These are phyloP conservation scores for Drosophila peninsularis DNA, from an alignment of 2,888 invertebrate species.

Conservation along the genomic window DNA sequence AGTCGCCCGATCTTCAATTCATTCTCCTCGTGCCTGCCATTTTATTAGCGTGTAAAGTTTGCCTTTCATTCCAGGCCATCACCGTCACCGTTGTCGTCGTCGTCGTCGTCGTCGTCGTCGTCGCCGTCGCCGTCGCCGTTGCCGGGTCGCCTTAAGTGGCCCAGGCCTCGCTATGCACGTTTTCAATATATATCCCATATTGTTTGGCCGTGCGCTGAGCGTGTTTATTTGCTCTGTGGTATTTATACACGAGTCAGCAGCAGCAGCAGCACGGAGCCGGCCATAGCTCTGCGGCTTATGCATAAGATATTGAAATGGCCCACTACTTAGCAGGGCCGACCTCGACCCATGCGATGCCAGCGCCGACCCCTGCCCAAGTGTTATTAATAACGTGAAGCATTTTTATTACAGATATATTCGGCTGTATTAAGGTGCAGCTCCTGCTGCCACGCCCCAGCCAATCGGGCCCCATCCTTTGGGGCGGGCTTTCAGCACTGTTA, in stretches of 20 bases:
- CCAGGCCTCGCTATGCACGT: conserved; percentile 62
- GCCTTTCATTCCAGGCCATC: conserved; percentile 65
- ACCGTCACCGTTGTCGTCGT: conserved; percentile 12
- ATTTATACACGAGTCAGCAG: conserved; percentile 59
- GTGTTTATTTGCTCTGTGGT: conserved; percentile 75
- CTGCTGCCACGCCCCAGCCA: conserved; percentile 12
- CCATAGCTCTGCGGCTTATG: conserved; percentile 62
- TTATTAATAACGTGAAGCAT: conserved; percentile 68
- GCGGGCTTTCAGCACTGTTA: conserved; percentile 42
- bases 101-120: conserved; percentile 23
- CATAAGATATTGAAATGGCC: conserved; percentile 73
- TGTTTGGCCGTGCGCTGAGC: conserved; percentile 73
- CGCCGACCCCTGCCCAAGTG: conserved; percentile 35
- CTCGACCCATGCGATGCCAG: neutral
- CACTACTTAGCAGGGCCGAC: conserved; percentile 52
- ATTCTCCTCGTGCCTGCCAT: conserved; percentile 40
- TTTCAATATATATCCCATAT: conserved; percentile 78
- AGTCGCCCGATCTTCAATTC: conserved; percentile 9
- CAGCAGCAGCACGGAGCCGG: conserved; percentile 12
- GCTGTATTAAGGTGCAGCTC: conserved; percentile 61
- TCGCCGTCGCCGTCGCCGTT: conserved; percentile 1
- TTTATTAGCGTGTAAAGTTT: conserved; percentile 76
- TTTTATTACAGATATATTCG: conserved; percentile 68
- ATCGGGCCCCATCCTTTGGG: conserved; percentile 18
- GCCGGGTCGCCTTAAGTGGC: conserved; percentile 69